Evolutionary conservation across 2,113 vertebrate genomes (phyloP).

Genomic region (Odocoileus hemionus): DNA sequence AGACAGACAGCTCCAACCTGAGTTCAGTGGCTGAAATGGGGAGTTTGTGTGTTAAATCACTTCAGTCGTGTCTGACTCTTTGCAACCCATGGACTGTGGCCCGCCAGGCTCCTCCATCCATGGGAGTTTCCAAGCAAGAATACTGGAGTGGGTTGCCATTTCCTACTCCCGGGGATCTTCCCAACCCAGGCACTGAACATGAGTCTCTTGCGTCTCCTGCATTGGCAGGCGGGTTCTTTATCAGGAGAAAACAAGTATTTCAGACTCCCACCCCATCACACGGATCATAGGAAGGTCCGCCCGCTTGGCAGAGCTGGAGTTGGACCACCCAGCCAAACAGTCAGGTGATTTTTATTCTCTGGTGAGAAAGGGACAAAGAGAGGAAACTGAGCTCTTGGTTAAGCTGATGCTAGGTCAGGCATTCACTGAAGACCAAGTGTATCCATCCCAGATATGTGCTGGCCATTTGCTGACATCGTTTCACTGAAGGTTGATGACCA

Average conservation of each 20-base stretch:
- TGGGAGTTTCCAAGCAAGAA: not conserved
- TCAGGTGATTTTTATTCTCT: not conserved
- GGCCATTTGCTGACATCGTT: fast-evolving
- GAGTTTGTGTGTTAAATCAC: not conserved
- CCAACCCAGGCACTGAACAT: not conserved
- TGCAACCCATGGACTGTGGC: not conserved
- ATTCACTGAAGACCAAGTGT: not conserved
- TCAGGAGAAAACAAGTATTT: not conserved
- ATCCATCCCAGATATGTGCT: too few species aligned
- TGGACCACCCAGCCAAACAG: not conserved
- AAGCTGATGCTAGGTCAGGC: not conserved
- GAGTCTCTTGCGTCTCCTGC: not conserved
- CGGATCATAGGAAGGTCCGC: not conserved
- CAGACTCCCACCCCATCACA: not conserved
- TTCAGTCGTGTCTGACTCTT: not conserved
- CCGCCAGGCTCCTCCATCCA: not conserved
- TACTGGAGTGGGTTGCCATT: not conserved
- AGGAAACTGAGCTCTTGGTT: not conserved
- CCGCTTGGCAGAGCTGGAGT: not conserved
- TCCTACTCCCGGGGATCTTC: not conserved
- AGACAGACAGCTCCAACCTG: not conserved
- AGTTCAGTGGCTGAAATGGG: not conserved
- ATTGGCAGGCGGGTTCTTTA: not conserved
- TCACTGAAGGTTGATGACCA: not conserved
- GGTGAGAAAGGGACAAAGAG: not conserved